A percentile compares a stretch with the other conserved stretches of the same genome.
phyloP scores from a whole-genome alignment of 1,140 invertebrate species.

The Procambarus virginalis region DNA sequence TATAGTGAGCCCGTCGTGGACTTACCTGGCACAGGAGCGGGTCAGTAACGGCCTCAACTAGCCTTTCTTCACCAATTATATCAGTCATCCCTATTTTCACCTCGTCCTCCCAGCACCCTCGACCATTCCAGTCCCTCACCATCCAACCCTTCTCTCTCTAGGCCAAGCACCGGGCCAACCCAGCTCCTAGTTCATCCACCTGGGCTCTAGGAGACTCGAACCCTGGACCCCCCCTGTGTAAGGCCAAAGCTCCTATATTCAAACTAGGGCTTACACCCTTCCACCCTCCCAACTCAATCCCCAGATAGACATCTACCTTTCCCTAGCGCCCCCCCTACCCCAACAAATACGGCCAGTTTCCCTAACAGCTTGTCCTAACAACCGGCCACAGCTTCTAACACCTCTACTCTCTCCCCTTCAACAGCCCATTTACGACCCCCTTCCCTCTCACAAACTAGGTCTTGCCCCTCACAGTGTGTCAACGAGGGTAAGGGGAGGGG shows the following conservation, averaged over 20 bases:
- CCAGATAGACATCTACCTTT: background rate
- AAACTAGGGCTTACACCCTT: background rate
- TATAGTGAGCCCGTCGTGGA: too few species aligned
- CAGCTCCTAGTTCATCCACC: background rate
- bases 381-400: background rate
- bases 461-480: background rate
- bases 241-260: too few species aligned
- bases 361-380: background rate
- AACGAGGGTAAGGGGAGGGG: background rate
- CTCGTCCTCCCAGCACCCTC: too few species aligned
- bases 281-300: background rate
- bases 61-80: too few species aligned
- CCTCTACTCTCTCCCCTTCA: slow-evolving; percentile 7
- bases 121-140: too few species aligned
- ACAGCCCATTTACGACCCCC: background rate
- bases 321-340: background rate
- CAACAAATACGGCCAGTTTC: background rate
- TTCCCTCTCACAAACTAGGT: background rate
- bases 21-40: too few species aligned
- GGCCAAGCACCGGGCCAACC: background rate
- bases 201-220: background rate
- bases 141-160: too few species aligned
- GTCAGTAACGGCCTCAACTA: too few species aligned
- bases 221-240: too few species aligned
- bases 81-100: too few species aligned